Evolutionary conservation across 2,888 invertebrate genomes (phyloP).

Genomic region (Chrysolina americana): DNA sequence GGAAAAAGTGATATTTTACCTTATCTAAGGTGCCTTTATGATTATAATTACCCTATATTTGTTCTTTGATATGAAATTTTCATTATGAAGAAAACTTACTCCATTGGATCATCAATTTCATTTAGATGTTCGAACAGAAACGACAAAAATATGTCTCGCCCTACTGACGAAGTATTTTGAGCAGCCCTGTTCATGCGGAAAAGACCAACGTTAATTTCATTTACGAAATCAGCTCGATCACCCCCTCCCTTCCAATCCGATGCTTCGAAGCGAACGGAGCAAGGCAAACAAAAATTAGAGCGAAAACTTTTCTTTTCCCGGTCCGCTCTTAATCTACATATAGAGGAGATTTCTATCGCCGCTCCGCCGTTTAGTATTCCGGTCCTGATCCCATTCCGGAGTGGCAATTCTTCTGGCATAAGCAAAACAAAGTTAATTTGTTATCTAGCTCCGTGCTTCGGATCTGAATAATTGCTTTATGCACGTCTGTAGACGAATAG

Average conservation of each 20-base stretch:
- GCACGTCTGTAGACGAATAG: slow-evolving; percentile 34
- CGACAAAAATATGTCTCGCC: too few relatives aligned
- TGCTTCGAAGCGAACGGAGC: neutral
- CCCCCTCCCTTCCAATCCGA: neutral
- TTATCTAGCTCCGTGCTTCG: slow-evolving; percentile 52
- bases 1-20: too few relatives aligned
- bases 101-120: too few relatives aligned
- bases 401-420: slow-evolving; percentile 48
- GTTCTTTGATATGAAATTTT: too few relatives aligned
- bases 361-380: slow-evolving; percentile 35
- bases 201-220: neutral
- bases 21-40: too few relatives aligned
- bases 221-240: neutral
- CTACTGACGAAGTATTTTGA: neutral
- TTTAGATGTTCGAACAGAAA: too few relatives aligned
- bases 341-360: slow-evolving; percentile 37
- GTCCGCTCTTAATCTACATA: slow-evolving; percentile 38
- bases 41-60: too few relatives aligned
- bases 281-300: slow-evolving; percentile 17
- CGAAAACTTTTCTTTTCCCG: slow-evolving; percentile 22
- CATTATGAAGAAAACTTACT: too few relatives aligned
- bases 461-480: slow-evolving; percentile 52
- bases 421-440: slow-evolving; percentile 56
- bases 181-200: neutral
- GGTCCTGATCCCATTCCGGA: slow-evolving; percentile 32